phyloP scores from a whole-genome alignment of 1,140 invertebrate species.

The Cydia pomonella region DNA sequence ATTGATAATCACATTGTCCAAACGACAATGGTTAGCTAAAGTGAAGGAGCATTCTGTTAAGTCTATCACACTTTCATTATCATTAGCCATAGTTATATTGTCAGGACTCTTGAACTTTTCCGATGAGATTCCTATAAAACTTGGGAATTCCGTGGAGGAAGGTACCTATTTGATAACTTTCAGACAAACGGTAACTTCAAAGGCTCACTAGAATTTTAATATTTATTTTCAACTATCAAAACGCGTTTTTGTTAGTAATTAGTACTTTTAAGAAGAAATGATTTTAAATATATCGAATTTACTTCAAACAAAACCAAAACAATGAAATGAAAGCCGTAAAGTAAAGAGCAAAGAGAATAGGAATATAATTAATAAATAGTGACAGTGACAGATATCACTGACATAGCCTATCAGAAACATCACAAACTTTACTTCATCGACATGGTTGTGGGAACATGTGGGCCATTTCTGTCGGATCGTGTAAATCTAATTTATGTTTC shows the following conservation, averaged over 20 bases:
- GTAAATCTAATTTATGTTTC: too few species aligned
- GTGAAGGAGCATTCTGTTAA: slow-evolving; percentile 42
- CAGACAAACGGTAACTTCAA: not conserved
- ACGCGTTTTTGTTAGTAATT: slow-evolving; percentile 28
- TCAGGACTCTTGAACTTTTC: not conserved
- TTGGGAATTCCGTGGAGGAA: not conserved
- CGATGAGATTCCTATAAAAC: not conserved
- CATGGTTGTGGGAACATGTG: too few species aligned
- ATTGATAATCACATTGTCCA: slow-evolving; percentile 44
- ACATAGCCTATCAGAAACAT: too few species aligned
- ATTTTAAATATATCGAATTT: not conserved
- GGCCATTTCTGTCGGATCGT: too few species aligned
- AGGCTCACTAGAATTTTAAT: not conserved
- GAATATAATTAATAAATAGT: too few species aligned
- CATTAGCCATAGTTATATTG: not conserved
- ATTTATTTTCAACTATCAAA: not conserved
- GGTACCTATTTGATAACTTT: not conserved
- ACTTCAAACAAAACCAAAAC: too few species aligned
- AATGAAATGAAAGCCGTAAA: too few species aligned
- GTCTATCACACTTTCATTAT: slow-evolving; percentile 39
- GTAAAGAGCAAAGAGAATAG: too few species aligned
- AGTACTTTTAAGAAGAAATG: not conserved
- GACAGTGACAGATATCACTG: too few species aligned
- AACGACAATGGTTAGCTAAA: slow-evolving; percentile 38
- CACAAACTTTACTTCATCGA: too few species aligned